Base-by-base conservation (phyloP, 2,797 vertebrate species). In the Sebastes itinus region DNA sequence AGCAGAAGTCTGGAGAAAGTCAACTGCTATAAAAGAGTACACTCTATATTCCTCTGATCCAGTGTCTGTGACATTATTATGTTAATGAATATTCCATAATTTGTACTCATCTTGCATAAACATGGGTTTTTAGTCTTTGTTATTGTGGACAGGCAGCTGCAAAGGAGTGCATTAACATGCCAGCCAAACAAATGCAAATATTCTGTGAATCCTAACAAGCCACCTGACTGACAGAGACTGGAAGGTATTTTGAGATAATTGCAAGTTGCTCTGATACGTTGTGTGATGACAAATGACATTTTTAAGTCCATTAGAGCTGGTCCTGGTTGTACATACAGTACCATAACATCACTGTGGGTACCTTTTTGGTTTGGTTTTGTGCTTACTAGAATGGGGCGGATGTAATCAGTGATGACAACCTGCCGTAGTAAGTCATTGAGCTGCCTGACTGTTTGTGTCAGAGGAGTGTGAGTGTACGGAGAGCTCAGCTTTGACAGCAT, bases 121-220 rank as follows among this genome's bases (percentile, higher is more conserved):
- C 27, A 35, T 32, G 12, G 6, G 1, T 42, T 72, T 56, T 65
- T 20, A 38, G 25, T 8, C 12, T 12, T 46, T 49, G 38, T 69
- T 71, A 10, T 33, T 38, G n/a, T 42, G 18, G 7, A 25, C 42
- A 27, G 23, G 42, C 28, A 52, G 55, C 28, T 27, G 22, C 7
- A 61, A 66, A 63, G 28, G 49, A 61, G 11, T 25, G 6, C 4
- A 75, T 66, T 78, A 46, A 65, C 7, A 61, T 63, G 14, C 2
- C 54, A 46, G 35, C 9, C 27, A 83, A 74, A 75, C 71, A 78
- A 42, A 52, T 73, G 32, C 55, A 76, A 66, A 75, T 64, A 46
- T 49, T 28, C n/a, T 20, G 13, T 8, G 38, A 76, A 58, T 72
- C 54, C 25, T 42, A 61, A 67, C 16, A 23, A 28, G 14, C 23